A percentile compares a stretch with the other conserved stretches of the same genome.
Evolutionary conservation across 2,113 vertebrate genomes (phyloP).

Genomic region (Larimichthys crocea): DNA sequence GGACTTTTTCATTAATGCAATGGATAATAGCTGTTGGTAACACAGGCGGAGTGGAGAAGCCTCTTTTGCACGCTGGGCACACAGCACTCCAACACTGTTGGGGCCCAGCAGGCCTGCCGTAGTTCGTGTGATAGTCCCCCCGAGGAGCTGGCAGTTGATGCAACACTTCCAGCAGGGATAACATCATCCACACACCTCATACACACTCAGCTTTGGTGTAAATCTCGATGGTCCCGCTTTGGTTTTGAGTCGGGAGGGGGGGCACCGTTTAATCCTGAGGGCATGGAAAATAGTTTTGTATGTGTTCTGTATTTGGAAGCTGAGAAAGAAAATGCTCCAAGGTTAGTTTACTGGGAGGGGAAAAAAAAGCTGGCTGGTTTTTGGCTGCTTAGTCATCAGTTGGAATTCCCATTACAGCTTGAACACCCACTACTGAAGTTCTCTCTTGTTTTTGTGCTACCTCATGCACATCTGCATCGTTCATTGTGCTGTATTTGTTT

Average conservation of each 20-base stretch:
- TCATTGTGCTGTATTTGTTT: neutral
- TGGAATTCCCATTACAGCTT: constrained; percentile 13
- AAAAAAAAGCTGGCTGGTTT: constrained; percentile 24
- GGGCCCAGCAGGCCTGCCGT: constrained; percentile 64
- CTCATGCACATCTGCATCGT: constrained; percentile 1
- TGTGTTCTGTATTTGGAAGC: constrained; percentile 28
- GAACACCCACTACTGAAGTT: constrained; percentile 22
- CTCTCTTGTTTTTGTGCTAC: constrained; percentile 18
- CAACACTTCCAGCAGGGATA: constrained; percentile 67
- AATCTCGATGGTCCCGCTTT: constrained; percentile 43
- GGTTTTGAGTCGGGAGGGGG: constrained; percentile 7
- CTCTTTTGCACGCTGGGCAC: constrained; percentile 70
- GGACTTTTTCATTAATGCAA: constrained; percentile 65
- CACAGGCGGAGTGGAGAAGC: constrained; percentile 32
- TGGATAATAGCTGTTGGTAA: constrained; percentile 61
- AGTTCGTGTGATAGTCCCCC: constrained; percentile 41
- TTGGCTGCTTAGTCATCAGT: constrained; percentile 33
- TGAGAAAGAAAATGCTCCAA: constrained; percentile 12
- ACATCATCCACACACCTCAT: constrained; percentile 67
- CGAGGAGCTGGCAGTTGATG: constrained; percentile 70
- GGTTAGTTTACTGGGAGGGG: neutral
- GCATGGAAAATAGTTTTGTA: constrained; percentile 1
- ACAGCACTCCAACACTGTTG: constrained; percentile 55
- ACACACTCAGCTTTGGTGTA: constrained; percentile 43
- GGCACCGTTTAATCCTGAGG: constrained; percentile 27